These are phyloP conservation scores for Druceiella hillmani DNA, from an alignment of 2,888 invertebrate genomes.

Conservation along the genomic window DNA sequence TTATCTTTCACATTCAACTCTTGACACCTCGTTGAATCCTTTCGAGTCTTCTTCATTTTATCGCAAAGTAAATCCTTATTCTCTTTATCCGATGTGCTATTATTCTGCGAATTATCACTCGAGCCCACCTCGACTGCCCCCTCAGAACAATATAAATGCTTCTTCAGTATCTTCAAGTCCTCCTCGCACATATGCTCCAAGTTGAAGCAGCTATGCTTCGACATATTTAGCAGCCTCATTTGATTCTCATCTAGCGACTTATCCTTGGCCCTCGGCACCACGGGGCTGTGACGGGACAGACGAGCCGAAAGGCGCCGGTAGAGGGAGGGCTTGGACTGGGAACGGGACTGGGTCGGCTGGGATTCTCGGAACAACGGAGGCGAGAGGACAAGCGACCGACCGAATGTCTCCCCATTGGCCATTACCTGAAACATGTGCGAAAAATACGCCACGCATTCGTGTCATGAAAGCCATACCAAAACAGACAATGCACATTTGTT, in stretches of 20 bases:
- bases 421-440: constrained; percentile 64
- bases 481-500: constrained; percentile 49
- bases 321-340: constrained; percentile 44
- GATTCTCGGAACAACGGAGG: constrained; percentile 39
- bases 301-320: constrained; percentile 47
- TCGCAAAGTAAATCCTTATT: constrained; percentile 35
- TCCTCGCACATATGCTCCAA: constrained; percentile 11
- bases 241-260: constrained; percentile 21
- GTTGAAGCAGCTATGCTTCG: constrained; percentile 12
- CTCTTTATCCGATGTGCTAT: constrained; percentile 38
- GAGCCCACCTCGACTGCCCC: too few relatives aligned
- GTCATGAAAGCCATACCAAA: constrained; percentile 43
- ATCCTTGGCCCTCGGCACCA: constrained; percentile 28
- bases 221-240: constrained; percentile 4
- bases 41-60: neutral
- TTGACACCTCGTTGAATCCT: constrained; percentile 29
- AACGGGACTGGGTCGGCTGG: constrained; percentile 37
- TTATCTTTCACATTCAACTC: constrained; percentile 36
- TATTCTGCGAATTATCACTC: too few relatives aligned
- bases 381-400: constrained; percentile 56
- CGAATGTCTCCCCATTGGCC: constrained; percentile 63
- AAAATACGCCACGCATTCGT: constrained; percentile 32
- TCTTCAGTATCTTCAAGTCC: constrained; percentile 4
- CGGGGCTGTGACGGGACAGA: constrained; percentile 35
- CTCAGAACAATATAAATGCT: too few relatives aligned